These are phyloP conservation scores for Aleiodes leptofemur DNA, from an alignment of 2,888 invertebrate genomes.

Conservation along the genomic window DNA sequence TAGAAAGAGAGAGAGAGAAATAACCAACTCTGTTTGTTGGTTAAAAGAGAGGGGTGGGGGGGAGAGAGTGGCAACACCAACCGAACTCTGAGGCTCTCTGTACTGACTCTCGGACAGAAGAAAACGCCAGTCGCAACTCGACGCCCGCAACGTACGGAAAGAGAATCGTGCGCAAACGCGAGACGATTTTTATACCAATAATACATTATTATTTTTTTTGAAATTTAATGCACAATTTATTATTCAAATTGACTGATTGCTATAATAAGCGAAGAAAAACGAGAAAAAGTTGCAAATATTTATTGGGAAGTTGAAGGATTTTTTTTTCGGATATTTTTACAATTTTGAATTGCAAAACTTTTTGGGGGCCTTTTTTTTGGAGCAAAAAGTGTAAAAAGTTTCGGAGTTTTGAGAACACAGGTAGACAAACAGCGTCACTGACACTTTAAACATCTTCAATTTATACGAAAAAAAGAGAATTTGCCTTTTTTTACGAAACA, in stretches of 20 bases:
- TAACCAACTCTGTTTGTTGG: slow-evolving; percentile 33
- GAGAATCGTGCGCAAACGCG: slow-evolving; percentile 55
- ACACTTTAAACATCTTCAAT: not conserved
- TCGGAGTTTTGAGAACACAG: slow-evolving; percentile 2
- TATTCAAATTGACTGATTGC: not conserved
- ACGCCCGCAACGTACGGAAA: slow-evolving; percentile 70
- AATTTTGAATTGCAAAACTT: too few relatives aligned
- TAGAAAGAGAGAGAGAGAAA: slow-evolving; percentile 44
- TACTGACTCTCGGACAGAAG: slow-evolving; percentile 45
- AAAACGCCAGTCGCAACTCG: slow-evolving; percentile 71
- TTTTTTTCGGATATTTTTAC: not conserved
- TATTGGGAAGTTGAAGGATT: not conserved
- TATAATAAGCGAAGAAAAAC: too few relatives aligned
- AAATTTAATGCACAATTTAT: slow-evolving; percentile 6
- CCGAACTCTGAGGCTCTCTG: slow-evolving; percentile 45
- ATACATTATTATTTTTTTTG: not conserved
- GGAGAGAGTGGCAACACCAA: slow-evolving; percentile 54
- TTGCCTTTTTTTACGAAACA: not conserved
- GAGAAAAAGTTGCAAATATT: too few relatives aligned
- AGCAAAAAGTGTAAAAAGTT: slow-evolving; percentile 9
- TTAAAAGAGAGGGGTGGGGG: slow-evolving; percentile 61
- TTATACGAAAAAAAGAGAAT: not conserved
- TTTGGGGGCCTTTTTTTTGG: not conserved
- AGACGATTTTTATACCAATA: slow-evolving; percentile 35
- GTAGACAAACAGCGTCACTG: slow-evolving; percentile 10